phyloP scores from a whole-genome alignment of 2,888 invertebrate species.

The Beris morrisii region DNA sequence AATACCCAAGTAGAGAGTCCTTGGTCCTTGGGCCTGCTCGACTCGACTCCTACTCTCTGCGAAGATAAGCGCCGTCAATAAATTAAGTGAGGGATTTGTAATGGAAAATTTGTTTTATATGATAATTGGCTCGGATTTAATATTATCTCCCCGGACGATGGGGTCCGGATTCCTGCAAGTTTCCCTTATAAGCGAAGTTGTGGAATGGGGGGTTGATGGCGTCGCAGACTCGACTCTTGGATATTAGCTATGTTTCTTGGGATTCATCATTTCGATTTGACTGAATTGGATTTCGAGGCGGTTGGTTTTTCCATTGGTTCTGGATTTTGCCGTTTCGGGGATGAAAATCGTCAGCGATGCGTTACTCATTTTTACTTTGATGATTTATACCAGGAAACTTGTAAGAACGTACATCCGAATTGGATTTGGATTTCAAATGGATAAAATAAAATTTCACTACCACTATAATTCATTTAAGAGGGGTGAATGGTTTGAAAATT shows the following conservation, averaged over 20 bases:
- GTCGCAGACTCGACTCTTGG: no score
- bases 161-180: no score
- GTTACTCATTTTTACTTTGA: conserved; percentile 23
- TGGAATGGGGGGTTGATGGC: no score
- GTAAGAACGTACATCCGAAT: no score
- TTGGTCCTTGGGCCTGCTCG: no score
- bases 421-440: no score
- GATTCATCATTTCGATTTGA: conserved; percentile 30
- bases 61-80: conserved; percentile 40
- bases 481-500: no score
- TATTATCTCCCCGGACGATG: conserved; percentile 34
- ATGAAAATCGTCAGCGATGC: conserved; percentile 27
- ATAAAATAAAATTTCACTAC: no score
- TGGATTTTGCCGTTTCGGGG: background rate
- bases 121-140: conserved; percentile 42
- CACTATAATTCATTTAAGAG: no score
- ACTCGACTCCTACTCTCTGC: conserved; percentile 12
- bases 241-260: conserved; percentile 19
- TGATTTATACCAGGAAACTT: conserved; percentile 13
- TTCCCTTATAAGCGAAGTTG: no score
- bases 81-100: conserved; percentile 43
- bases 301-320: no score
- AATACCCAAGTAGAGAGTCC: no score
- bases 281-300: conserved; percentile 18
- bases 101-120: conserved; percentile 43